Evolutionary conservation across 2,888 invertebrate genomes (phyloP).

Genomic region (Drosophila kuntzei): DNA sequence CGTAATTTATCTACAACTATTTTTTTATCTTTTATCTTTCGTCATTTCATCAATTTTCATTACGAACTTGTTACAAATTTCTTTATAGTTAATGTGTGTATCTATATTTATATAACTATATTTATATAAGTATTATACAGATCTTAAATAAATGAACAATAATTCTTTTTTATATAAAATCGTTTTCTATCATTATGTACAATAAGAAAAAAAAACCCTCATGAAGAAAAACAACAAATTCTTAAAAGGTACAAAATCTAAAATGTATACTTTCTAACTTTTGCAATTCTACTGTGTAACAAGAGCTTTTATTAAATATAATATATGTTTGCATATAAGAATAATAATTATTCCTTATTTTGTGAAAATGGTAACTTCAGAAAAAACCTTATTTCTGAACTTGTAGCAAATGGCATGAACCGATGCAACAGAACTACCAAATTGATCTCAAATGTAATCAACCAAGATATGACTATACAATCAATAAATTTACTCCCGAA

Average conservation of each 20-base stretch:
- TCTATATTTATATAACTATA: constrained; percentile 26
- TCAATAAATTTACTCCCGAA: background rate
- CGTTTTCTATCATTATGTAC: constrained; percentile 29
- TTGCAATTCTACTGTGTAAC: constrained; percentile 26
- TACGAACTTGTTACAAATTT: constrained; percentile 42
- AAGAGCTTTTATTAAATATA: constrained; percentile 12
- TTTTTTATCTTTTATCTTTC: constrained; percentile 9
- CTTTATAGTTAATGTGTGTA: constrained; percentile 19
- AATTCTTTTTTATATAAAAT: constrained; percentile 37
- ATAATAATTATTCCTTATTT: constrained; percentile 10
- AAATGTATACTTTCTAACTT: constrained; percentile 16
- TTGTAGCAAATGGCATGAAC: background rate
- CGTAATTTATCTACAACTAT: constrained; percentile 51
- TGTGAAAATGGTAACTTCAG: constrained; percentile 11
- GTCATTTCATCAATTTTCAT: constrained; percentile 25
- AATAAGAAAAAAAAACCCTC: constrained; percentile 15
- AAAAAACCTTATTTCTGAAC: background rate
- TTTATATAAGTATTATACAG: constrained; percentile 43
- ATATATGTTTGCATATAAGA: constrained; percentile 14
- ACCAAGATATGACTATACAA: background rate
- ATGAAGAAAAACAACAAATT: constrained; percentile 30
- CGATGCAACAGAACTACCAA: constrained; percentile 11
- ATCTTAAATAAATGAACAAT: constrained; percentile 56
- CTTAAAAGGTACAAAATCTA: constrained; percentile 26
- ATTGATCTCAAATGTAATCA: background rate